These are phyloP conservation scores for Cataglyphis livida DNA, from an alignment of 2,888 invertebrate species.

Conservation along the genomic window DNA sequence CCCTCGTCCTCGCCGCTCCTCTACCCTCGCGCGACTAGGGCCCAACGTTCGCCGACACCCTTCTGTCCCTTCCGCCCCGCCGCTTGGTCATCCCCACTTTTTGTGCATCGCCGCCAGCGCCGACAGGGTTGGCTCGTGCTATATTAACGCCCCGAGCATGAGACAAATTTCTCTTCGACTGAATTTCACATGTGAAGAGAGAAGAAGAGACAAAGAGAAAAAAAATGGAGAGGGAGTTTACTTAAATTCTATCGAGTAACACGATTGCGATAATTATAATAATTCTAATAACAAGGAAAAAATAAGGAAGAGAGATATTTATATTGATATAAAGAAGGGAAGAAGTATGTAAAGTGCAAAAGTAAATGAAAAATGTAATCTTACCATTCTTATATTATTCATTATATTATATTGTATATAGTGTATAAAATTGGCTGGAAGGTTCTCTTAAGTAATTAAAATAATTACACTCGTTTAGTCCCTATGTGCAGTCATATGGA, in stretches of 20 bases:
- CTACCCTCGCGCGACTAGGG: constrained; percentile 34
- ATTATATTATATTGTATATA: neutral
- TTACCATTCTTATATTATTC: neutral
- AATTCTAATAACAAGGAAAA: neutral
- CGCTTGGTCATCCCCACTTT: constrained; percentile 55
- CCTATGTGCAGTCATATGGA: constrained; percentile 18
- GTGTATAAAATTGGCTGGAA: constrained; percentile 36
- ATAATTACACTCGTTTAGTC: constrained; percentile 47
- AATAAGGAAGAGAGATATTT: neutral
- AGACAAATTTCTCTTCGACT: neutral
- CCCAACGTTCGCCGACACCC: constrained; percentile 55
- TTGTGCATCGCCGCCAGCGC: constrained; percentile 36
- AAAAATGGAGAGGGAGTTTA: neutral
- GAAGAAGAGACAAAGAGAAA: neutral
- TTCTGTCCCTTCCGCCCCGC: constrained; percentile 30
- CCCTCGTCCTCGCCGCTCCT: constrained; percentile 48
- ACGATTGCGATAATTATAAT: neutral
- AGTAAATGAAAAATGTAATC: neutral
- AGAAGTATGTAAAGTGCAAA: neutral
- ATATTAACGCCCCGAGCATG: constrained; percentile 22
- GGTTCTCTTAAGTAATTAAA: constrained; percentile 47
- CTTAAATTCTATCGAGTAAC: neutral
- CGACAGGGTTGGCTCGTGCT: constrained; percentile 46
- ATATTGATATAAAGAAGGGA: neutral
- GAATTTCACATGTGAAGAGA: neutral